Evolutionary conservation across 2,113 vertebrate species (phyloP).

Genomic region (Irena cyanogastra): DNA sequence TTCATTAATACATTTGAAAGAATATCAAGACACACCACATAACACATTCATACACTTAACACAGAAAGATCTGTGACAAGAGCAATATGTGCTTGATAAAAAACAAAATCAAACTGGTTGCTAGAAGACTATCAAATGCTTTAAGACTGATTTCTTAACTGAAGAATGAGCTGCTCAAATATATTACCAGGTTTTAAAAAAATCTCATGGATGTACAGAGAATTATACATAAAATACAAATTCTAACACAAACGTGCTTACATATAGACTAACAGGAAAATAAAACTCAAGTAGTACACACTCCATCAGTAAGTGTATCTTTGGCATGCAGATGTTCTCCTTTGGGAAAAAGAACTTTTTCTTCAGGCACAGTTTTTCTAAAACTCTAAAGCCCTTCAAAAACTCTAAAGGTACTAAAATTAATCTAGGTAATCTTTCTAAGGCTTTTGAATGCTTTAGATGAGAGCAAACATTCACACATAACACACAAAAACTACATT

Average conservation of each 20-base stretch:
- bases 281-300: not conserved
- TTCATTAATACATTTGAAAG: not conserved
- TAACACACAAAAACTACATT: not conserved
- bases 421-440: not conserved
- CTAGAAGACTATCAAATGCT: not conserved
- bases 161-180: not conserved
- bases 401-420: conserved; percentile 58
- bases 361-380: conserved; percentile 64
- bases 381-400: conserved; percentile 60
- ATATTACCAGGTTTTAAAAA: not conserved
- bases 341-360: conserved; percentile 56
- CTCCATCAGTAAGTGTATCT: conserved; percentile 25
- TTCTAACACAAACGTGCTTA: not conserved
- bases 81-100: not conserved
- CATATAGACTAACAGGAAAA: not conserved
- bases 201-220: not conserved
- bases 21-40: not conserved
- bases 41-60: not conserved
- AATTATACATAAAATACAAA: not conserved
- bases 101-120: not conserved
- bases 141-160: not conserved
- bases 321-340: conserved; percentile 44
- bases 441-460: not conserved
- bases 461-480: not conserved
- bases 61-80: not conserved